Conservation (phyloP, 2,797 vertebrate genomes). For the Tapera naevia region DNA sequence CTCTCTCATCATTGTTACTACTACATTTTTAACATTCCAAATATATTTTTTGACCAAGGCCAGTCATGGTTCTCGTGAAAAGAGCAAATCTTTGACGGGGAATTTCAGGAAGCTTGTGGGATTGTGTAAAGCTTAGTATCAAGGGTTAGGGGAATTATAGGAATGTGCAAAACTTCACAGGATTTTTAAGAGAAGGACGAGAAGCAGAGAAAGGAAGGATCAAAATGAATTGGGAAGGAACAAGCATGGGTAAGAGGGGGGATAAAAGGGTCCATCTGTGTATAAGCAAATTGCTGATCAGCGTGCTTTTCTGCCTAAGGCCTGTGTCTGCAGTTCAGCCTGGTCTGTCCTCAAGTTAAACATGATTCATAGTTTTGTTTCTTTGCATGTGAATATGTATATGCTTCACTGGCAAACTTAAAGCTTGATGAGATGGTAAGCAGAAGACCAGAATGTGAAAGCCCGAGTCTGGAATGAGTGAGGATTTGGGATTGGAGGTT, state of each 20-base stretch:
- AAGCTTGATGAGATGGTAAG: background rate
- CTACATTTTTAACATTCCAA: background rate
- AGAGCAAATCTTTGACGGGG: background rate
- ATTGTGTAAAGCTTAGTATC: background rate
- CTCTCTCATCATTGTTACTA: background rate
- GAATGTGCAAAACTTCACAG: background rate
- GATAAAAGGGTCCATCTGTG: background rate
- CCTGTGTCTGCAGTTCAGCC: background rate
- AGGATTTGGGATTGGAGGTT: background rate
- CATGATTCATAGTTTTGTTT: background rate
- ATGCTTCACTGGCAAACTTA: background rate
- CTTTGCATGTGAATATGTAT: background rate
- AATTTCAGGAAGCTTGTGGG: background rate
- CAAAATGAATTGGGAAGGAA: background rate
- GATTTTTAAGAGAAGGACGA: background rate
- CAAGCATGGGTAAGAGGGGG: background rate
- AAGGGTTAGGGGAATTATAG: background rate
- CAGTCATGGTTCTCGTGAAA: background rate
- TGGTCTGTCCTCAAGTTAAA: background rate
- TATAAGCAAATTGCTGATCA: background rate
- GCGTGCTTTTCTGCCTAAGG: background rate
- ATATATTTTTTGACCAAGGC: background rate
- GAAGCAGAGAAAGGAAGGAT: background rate
- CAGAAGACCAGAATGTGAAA: background rate
- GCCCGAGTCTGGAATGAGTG: background rate